Percentiles rank a stretch among this genome's conserved stretches.
These are phyloP conservation scores for Vultur gryphus DNA, from an alignment of 2,797 vertebrate genomes.

Conservation along the genomic window DNA sequence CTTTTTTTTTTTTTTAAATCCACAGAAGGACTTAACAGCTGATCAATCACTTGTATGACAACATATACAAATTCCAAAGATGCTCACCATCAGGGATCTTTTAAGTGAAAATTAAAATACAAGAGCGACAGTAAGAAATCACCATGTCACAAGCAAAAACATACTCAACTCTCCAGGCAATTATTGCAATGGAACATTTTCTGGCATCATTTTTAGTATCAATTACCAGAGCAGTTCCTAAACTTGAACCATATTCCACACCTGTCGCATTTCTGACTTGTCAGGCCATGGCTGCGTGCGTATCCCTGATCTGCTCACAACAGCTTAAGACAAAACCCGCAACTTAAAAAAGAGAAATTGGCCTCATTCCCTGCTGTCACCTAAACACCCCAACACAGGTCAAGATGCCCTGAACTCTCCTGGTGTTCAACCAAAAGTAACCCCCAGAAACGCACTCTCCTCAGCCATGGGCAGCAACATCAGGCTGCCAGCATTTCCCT, in stretches of 20 bases:
- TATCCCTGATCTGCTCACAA: neutral
- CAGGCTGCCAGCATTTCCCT: neutral
- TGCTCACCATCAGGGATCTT: neutral
- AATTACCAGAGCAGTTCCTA: neutral
- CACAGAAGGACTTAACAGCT: neutral
- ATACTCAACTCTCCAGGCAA: neutral
- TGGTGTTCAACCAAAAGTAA: neutral
- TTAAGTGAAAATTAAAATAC: neutral
- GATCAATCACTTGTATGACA: neutral
- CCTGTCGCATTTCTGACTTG: neutral
- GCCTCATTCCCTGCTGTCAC: neutral
- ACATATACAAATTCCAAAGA: neutral
- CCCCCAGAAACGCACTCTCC: neutral
- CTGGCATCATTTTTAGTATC: neutral
- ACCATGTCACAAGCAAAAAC: neutral
- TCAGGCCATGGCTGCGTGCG: neutral
- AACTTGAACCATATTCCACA: neutral
- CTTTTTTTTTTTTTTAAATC: neutral
- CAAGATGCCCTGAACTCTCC: neutral
- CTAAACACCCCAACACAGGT: accelerated
- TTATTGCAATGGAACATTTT: neutral
- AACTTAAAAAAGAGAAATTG: neutral
- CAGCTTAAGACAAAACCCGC: neutral
- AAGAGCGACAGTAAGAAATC: neutral
- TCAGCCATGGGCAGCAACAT: neutral